A percentile compares a stretch with the other conserved stretches of the same genome.
These are phyloP conservation scores for Campylomormyrus numenius DNA, from an alignment of 2,113 vertebrate genomes.

Conservation along the genomic window DNA sequence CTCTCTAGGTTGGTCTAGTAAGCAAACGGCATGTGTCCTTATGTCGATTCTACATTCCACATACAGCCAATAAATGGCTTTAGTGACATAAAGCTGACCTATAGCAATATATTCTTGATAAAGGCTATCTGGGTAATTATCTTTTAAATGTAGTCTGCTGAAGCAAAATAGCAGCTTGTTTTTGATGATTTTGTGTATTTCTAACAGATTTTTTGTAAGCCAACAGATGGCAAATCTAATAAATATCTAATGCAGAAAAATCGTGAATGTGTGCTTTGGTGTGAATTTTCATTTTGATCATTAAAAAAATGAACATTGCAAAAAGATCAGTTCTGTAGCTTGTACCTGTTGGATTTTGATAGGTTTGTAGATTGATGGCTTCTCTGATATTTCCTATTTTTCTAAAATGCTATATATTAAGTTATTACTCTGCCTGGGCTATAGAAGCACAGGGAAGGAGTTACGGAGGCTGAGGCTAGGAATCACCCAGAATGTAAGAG, in stretches of 20 bases:
- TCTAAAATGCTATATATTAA: not conserved
- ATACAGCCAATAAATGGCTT: not conserved
- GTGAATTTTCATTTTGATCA: not conserved
- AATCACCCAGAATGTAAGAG: constrained; percentile 44
- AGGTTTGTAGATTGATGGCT: not conserved
- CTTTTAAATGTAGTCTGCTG: not conserved
- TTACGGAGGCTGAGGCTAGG: not conserved
- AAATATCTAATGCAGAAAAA: not conserved
- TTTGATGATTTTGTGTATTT: not conserved
- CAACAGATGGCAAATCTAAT: not conserved
- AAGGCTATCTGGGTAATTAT: not conserved
- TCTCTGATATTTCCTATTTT: not conserved
- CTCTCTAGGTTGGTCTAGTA: not conserved
- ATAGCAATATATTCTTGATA: not conserved
- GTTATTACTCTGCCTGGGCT: not conserved
- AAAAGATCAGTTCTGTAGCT: not conserved
- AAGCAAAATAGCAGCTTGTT: not conserved
- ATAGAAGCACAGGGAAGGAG: not conserved
- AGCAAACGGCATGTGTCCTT: not conserved
- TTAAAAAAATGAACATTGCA: not conserved
- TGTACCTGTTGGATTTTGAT: not conserved
- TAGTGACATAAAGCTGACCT: not conserved
- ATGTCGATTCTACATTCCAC: not conserved
- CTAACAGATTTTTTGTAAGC: not conserved
- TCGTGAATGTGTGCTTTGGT: not conserved